These are phyloP conservation scores for Amorpha juglandis DNA, from an alignment of 2,888 invertebrate genomes.

Conservation along the genomic window DNA sequence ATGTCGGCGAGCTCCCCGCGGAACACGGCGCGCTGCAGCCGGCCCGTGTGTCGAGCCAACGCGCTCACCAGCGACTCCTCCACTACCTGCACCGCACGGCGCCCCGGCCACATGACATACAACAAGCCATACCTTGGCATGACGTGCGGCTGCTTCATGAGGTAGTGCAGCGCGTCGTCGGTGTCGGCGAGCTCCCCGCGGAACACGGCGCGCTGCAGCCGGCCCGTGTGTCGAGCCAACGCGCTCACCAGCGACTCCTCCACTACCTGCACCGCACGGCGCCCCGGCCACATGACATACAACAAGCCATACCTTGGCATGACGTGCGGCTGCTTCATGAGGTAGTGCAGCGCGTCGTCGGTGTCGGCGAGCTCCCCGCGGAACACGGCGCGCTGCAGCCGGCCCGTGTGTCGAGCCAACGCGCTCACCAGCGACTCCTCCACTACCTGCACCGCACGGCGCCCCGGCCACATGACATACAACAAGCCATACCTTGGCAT, in stretches of 20 bases:
- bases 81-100: no score
- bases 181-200: conserved; percentile 67
- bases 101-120: no score
- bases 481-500: conserved; percentile 90
- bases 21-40: no score
- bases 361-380: conserved; percentile 91
- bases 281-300: conserved; percentile 64
- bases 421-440: conserved; percentile 95
- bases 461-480: conserved; percentile 64
- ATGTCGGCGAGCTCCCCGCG: no score
- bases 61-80: no score
- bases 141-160: no score
- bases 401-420: conserved; percentile 93
- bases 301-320: conserved; percentile 90
- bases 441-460: conserved; percentile 89
- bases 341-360: conserved; percentile 92
- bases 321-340: conserved; percentile 96
- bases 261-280: conserved; percentile 89
- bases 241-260: conserved; percentile 87
- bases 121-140: no score
- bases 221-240: conserved; percentile 92
- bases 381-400: conserved; percentile 95
- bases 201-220: conserved; percentile 90
- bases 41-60: no score
- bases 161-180: conserved; percentile 86